Evolutionary conservation across 2,888 invertebrate species (phyloP).

Genomic region (Eurytoma adleriae): DNA sequence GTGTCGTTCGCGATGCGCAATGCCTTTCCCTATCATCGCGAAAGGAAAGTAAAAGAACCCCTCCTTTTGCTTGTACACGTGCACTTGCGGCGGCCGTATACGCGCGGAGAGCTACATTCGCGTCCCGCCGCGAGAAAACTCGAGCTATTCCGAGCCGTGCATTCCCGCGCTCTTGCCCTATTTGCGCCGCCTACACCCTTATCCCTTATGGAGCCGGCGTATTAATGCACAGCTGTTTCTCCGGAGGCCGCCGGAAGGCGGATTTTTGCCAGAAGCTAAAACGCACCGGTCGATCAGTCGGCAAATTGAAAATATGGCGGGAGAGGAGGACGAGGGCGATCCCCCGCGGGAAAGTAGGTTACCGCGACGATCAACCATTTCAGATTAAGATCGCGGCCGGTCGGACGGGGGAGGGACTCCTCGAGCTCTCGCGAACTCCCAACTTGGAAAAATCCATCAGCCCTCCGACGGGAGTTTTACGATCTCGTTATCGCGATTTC

Average conservation of each 20-base stretch:
- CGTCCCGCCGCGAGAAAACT: conserved; percentile 2
- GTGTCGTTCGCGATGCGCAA: conserved; percentile 16
- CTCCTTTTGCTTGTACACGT: background rate
- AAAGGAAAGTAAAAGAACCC: conserved; percentile 25
- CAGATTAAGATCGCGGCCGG: no score
- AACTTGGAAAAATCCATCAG: no score
- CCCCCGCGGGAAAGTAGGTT: no score
- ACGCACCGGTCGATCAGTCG: background rate
- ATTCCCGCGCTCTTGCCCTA: background rate
- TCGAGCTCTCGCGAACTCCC: no score
- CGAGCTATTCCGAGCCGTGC: conserved; percentile 13
- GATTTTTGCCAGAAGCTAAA: background rate
- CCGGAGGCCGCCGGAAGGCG: no score
- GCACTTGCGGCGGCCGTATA: background rate
- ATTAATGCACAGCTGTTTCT: conserved; percentile 16
- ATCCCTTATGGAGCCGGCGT: background rate
- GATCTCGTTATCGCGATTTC: no score
- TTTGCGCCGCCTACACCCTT: conserved; percentile 2
- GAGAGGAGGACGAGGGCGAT: no score
- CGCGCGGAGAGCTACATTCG: background rate
- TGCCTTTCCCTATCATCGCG: conserved; percentile 24
- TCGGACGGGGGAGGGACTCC: no score
- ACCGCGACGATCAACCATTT: no score
- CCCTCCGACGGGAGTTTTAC: no score
- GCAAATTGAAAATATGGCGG: no score